These are phyloP conservation scores for Vimba vimba DNA, from an alignment of 2,113 vertebrate species.

Conservation along the genomic window DNA sequence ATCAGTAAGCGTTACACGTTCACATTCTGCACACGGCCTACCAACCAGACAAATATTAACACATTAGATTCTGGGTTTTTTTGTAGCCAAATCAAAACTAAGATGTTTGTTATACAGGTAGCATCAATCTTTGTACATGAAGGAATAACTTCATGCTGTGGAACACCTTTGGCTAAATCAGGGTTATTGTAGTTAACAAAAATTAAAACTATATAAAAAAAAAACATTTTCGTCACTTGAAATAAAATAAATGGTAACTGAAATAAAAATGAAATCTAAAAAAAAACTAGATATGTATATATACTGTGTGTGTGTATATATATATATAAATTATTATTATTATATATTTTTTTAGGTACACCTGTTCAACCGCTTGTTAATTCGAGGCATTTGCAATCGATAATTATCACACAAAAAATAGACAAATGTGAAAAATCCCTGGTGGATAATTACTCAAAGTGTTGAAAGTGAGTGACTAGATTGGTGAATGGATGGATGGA, in stretches of 20 bases:
- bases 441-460: constrained; percentile 20
- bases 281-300: no score
- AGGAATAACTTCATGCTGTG: neutral
- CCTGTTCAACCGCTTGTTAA: no score
- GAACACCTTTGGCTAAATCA: neutral
- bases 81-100: neutral
- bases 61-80: neutral
- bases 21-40: neutral
- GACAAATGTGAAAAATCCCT: neutral
- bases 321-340: no score
- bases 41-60: constrained; percentile 29
- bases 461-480: constrained; percentile 6
- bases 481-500: constrained; percentile 17
- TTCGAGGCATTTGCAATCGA: no score
- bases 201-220: neutral
- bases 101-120: neutral
- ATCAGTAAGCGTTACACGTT: constrained; percentile 37
- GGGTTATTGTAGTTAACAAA: neutral
- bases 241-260: neutral
- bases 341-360: no score
- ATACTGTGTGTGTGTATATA: no score
- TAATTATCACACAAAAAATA: neutral
- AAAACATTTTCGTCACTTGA: neutral
- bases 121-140: neutral
- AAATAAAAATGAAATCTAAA: neutral